Percentiles rank a stretch among this genome's conserved stretches.
Evolutionary conservation across 2,888 invertebrate species (phyloP).

Genomic region (Drosophila macrothrix): DNA sequence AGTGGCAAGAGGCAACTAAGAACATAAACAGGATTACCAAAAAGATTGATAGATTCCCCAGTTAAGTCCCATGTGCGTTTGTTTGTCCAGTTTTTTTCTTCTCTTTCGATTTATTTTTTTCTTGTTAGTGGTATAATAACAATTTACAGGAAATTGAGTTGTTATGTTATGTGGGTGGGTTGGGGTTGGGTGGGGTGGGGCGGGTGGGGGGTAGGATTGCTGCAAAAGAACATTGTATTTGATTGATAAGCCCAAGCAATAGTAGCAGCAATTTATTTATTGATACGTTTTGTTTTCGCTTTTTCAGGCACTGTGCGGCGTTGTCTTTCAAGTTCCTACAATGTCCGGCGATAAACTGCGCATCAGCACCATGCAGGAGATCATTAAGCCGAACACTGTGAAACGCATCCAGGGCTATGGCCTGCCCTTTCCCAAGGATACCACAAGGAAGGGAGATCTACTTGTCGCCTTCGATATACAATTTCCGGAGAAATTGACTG

Average conservation of each 20-base stretch:
- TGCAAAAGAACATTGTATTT: constrained; percentile 34
- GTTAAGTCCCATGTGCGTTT: constrained; percentile 43
- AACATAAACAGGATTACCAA: constrained; percentile 76
- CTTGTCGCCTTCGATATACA: constrained; percentile 97
- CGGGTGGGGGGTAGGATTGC: neutral
- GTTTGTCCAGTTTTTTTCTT: constrained; percentile 31
- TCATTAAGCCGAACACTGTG: constrained; percentile 95
- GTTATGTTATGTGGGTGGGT: constrained; percentile 32
- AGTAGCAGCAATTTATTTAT: constrained; percentile 69
- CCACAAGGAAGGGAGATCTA: constrained; percentile 95
- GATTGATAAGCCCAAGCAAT: constrained; percentile 66
- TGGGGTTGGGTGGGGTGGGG: neutral
- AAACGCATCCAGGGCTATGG: constrained; percentile 97
- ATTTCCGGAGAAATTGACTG: constrained; percentile 94
- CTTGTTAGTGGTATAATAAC: constrained; percentile 25
- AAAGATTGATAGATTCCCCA: constrained; percentile 76
- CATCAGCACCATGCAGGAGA: constrained; percentile 92
- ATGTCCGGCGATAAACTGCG: constrained; percentile 94
- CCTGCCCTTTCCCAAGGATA: constrained; percentile 97
- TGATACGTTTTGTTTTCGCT: constrained; percentile 66
- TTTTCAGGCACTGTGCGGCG: constrained; percentile 94
- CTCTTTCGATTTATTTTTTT: neutral
- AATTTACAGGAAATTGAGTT: constrained; percentile 68
- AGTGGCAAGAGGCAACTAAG: constrained; percentile 37
- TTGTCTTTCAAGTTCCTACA: constrained; percentile 95